A percentile compares a stretch with the other conserved stretches of the same genome.
These are phyloP conservation scores for Bufo bufo DNA, from an alignment of 2,113 vertebrate species.

Conservation along the genomic window DNA sequence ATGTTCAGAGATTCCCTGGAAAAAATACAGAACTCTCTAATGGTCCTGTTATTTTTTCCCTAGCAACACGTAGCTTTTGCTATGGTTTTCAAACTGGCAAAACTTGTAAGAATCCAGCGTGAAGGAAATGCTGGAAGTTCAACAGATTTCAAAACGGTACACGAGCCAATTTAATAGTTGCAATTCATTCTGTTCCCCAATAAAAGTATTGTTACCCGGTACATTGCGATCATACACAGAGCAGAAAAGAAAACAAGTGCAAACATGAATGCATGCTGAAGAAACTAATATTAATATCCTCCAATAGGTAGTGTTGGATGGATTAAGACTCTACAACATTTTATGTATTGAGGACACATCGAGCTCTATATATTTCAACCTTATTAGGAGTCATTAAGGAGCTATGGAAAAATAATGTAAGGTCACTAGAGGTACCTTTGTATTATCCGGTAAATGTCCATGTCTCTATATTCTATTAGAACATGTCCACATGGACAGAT, in stretches of 20 bases:
- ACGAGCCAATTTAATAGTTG: constrained; percentile 53
- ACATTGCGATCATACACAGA: constrained; percentile 41
- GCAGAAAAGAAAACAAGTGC: neutral
- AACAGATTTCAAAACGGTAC: constrained; percentile 44
- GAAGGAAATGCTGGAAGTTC: constrained; percentile 54
- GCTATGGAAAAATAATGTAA: neutral
- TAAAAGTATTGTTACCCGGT: constrained; percentile 46
- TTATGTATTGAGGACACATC: neutral
- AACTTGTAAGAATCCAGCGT: constrained; percentile 48
- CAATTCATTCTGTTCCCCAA: constrained; percentile 55
- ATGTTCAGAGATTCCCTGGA: constrained; percentile 49
- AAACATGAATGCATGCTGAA: constrained; percentile 23
- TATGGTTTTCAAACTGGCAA: constrained; percentile 52
- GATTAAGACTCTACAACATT: neutral
- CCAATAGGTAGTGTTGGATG: neutral
- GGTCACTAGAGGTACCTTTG: neutral
- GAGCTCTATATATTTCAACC: neutral
- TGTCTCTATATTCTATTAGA: too few relatives aligned
- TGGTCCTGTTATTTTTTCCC: constrained; percentile 49
- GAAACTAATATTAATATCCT: neutral
- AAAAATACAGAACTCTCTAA: constrained; percentile 24
- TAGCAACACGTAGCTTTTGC: constrained; percentile 49
- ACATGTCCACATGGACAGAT: too few relatives aligned
- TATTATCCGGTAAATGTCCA: neutral
- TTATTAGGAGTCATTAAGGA: neutral